Conservation (phyloP, 2,113 vertebrate genomes). For the Origma solitaria region DNA sequence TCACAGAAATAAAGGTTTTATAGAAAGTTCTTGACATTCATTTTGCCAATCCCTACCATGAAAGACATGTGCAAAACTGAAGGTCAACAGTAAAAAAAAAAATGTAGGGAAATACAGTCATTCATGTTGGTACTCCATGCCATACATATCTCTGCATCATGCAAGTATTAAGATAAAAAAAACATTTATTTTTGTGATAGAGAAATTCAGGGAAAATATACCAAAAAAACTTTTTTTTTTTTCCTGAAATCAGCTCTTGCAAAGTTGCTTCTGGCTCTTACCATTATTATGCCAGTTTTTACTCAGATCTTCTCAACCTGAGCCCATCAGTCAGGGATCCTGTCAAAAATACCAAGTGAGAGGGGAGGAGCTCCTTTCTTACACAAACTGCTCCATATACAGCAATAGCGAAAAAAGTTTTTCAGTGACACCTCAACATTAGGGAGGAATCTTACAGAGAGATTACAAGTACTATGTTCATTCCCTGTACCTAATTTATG, state of each 20-base stretch:
- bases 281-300: neutral
- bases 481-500: neutral
- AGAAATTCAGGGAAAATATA: neutral
- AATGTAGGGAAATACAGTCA: neutral
- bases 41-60: neutral
- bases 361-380: neutral
- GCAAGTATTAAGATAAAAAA: neutral
- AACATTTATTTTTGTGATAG: accelerated
- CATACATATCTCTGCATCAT: neutral
- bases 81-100: neutral
- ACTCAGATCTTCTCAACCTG: neutral
- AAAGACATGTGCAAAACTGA: neutral
- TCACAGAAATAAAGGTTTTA: neutral
- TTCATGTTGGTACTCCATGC: neutral
- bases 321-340: neutral
- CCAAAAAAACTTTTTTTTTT: neutral
- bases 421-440: neutral
- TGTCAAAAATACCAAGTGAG: neutral
- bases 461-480: neutral
- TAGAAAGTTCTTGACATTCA: neutral
- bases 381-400: neutral
- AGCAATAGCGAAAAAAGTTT: neutral
- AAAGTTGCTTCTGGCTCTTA: neutral
- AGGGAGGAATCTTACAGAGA: neutral
- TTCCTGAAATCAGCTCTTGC: neutral